Conservation (phyloP, 2,113 vertebrate genomes). For the Rostratula benghalensis region DNA sequence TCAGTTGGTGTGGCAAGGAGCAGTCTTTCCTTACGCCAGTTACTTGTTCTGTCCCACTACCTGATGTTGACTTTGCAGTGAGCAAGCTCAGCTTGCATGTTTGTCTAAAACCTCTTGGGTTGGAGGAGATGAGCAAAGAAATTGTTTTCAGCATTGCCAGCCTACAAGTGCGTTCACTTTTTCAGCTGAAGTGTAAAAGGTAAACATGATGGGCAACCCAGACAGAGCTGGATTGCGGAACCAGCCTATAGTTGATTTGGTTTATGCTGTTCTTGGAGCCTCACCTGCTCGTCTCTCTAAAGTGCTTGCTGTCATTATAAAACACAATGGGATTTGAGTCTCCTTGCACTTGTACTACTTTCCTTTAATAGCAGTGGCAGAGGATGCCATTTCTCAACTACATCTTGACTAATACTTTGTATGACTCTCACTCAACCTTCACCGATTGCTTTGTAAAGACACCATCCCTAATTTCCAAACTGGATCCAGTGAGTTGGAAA, state of each 20-base stretch:
- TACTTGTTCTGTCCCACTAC: neutral
- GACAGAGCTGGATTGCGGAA: neutral
- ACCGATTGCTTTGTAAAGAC: neutral
- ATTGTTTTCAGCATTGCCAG: neutral
- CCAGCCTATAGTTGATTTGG: neutral
- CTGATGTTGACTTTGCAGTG: neutral
- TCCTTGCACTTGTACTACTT: neutral
- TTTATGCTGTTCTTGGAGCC: neutral
- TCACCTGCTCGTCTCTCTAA: neutral
- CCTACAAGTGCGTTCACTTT: neutral
- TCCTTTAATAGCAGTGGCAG: neutral
- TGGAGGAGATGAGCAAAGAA: neutral
- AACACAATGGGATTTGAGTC: neutral
- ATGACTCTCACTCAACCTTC: neutral
- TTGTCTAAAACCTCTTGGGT: accelerated
- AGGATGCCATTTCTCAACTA: neutral
- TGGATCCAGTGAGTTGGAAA: neutral
- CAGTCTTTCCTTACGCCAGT: neutral
- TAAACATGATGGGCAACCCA: neutral
- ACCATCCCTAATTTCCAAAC: neutral
- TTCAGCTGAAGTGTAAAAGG: neutral
- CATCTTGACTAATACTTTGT: neutral
- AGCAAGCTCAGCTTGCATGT: neutral
- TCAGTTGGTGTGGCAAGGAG: neutral
- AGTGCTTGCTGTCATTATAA: accelerated